Evolutionary conservation across 1,140 invertebrate genomes (phyloP), one percentile per base, ranked within the genome.

Genomic region (Pemphigus obesinymphae): DNA sequence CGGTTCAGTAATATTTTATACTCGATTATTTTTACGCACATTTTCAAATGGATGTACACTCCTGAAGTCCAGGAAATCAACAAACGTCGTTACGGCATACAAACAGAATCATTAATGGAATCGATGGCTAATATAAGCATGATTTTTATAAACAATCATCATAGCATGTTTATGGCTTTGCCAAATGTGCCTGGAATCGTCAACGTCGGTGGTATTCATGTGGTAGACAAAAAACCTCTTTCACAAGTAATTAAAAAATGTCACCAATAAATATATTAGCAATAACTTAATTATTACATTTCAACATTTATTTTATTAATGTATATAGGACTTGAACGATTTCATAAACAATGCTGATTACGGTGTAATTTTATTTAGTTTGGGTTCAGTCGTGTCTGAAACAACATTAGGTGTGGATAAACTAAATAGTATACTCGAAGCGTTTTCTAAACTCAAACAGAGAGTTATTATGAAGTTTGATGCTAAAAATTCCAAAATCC

Each of bases 381-480:
- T 93, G 83, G 92, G 92, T 0, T 90, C 91, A 45, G 31, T 82
- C 1, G 48, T 81, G 43, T 53, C 66, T 17, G 76, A 55, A 20
- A 15, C 13, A 29, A 40, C 82, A 29, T 23, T 82, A 23, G 20
- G 29, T 15, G 10, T 17, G 23, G 68, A 75, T 31, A 83, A 63
- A 68, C 23, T 63, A 48, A n/a, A 37, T 23, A 23, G 20, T 3
- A 81, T 83, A 61, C n/a, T 80, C 10, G 20, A 82, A 2, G 68
- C 58, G 4, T 84, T 84, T 40, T 55, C 73, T 8, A 81, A 81
- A 53, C 83, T 93, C 0, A 90, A 90, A 29, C 89, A 91, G 53
- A 90, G 88, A 45, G 88, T 93, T 0, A 83, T 93, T 0, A 92
- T 90, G 91, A 93, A 93, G 84, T 93, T 89, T 87, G 91, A 92